Evolutionary conservation across 2,113 vertebrate genomes (phyloP).

Genomic region (Chaetura pelagica): DNA sequence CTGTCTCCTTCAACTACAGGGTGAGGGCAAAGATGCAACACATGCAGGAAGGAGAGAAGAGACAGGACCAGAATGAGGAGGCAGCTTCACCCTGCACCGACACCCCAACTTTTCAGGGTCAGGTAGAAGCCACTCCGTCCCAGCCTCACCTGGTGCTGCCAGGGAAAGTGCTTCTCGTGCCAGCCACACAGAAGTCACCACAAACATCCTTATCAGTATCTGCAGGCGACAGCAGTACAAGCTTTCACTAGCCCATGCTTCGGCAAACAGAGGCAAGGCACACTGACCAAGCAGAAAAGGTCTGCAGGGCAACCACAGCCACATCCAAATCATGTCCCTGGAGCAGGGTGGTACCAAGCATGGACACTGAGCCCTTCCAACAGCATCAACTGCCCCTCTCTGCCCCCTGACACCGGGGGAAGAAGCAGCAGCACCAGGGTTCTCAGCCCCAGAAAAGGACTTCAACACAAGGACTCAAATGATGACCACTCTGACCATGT

Average conservation of each 20-base stretch:
- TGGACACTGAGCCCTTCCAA: not conserved
- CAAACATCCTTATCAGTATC: not conserved
- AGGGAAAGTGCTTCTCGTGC: not conserved
- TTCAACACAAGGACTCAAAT: not conserved
- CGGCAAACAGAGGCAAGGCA: not conserved
- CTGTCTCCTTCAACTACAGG: not conserved
- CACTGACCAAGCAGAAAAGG: not conserved
- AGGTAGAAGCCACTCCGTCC: not conserved
- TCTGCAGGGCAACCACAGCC: not conserved
- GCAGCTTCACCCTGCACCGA: not conserved
- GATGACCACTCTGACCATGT: not conserved
- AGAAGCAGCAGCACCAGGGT: not conserved
- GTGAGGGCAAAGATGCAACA: not conserved
- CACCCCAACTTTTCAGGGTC: not conserved
- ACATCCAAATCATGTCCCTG: not conserved
- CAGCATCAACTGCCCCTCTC: not conserved
- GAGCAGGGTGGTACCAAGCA: not conserved
- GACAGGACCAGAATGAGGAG: not conserved
- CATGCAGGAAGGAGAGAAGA: not conserved
- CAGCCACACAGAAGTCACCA: not conserved
- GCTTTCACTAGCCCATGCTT: not conserved
- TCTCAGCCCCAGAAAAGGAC: not conserved
- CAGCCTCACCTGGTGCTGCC: not conserved
- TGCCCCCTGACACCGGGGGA: rapidly evolving
- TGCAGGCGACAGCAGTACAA: not conserved